Conservation (phyloP, 2,797 vertebrate species). For the Adelosebastes latens region DNA sequence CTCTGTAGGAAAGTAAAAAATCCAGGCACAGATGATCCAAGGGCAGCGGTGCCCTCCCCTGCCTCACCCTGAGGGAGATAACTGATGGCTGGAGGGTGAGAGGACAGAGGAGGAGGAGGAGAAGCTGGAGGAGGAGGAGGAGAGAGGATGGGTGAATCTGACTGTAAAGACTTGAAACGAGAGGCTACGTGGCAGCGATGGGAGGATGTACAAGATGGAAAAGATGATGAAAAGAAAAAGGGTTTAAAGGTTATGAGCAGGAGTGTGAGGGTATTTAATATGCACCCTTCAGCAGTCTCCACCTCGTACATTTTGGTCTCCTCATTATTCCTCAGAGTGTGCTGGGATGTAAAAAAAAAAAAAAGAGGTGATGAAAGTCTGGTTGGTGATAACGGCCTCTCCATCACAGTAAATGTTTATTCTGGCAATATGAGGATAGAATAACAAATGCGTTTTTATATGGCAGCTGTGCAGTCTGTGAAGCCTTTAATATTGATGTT, state of each 20-base stretch:
- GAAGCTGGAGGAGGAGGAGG: not conserved
- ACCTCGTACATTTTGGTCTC: not conserved
- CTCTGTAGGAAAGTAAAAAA: constrained; percentile 16
- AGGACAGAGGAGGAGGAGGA: constrained; percentile 31
- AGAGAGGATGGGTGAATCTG: constrained; percentile 14
- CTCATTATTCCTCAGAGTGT: constrained; percentile 15
- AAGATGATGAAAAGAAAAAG: constrained; percentile 14
- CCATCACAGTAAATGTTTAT: constrained; percentile 45
- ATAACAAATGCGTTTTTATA: constrained; percentile 11
- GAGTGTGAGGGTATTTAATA: not conserved
- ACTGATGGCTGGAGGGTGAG: constrained; percentile 54
- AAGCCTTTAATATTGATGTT: not conserved
- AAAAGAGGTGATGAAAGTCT: constrained; percentile 26
- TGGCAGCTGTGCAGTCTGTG: constrained; percentile 6
- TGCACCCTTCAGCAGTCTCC: not conserved
- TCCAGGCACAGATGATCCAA: constrained; percentile 46
- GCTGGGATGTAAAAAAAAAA: constrained; percentile 11
- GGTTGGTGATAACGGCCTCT: constrained; percentile 23
- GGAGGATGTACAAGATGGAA: not conserved
- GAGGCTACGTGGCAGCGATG: not conserved
- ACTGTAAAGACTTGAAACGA: constrained; percentile 8
- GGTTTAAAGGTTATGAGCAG: not conserved
- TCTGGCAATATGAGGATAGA: constrained; percentile 15
- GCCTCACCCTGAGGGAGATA: constrained; percentile 48
- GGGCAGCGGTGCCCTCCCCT: constrained; percentile 31